A percentile compares a stretch with the other conserved stretches of the same genome.
Conservation (phyloP, 2,888 invertebrate genomes). For the Nephrocerus scutellatus region DNA sequence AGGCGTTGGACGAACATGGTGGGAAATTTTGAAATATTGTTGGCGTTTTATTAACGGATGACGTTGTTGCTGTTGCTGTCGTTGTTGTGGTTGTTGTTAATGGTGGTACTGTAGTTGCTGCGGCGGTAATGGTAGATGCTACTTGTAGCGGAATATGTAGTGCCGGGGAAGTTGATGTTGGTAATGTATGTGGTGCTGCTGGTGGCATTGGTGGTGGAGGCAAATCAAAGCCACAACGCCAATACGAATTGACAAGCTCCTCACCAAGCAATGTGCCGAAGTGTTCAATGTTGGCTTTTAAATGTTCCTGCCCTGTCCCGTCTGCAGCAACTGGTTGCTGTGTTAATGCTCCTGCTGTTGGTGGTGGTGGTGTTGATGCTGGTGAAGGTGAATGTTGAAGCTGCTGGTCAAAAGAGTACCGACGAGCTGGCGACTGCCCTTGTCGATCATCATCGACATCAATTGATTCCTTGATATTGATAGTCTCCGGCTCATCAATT, state of each 20-base stretch:
- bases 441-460: constrained; percentile 9
- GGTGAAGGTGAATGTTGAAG: constrained; percentile 24
- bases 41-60: constrained; percentile 37
- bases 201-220: constrained; percentile 34
- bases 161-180: too few relatives aligned
- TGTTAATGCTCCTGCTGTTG: too few relatives aligned
- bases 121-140: constrained; percentile 8
- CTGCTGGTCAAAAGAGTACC: constrained; percentile 20
- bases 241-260: constrained; percentile 68
- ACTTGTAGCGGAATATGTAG: constrained; percentile 28
- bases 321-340: too few relatives aligned
- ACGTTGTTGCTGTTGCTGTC: constrained; percentile 32
- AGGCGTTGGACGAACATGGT: too few relatives aligned
- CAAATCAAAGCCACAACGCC: constrained; percentile 63
- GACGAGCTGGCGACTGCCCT: constrained; percentile 7
- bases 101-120: constrained; percentile 9
- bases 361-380: constrained; percentile 33
- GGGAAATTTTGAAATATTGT: constrained; percentile 38
- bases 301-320: too few relatives aligned
- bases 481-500: too few relatives aligned
- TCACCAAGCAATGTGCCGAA: constrained; percentile 73
- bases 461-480: too few relatives aligned
- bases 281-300: constrained; percentile 61
- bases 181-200: too few relatives aligned
- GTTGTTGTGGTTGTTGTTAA: constrained; percentile 14